Evolutionary conservation across 2,797 vertebrate species (phyloP), one percentile per base, ranked within the genome.

Genomic region (Cryptoblepharus egeriae): DNA sequence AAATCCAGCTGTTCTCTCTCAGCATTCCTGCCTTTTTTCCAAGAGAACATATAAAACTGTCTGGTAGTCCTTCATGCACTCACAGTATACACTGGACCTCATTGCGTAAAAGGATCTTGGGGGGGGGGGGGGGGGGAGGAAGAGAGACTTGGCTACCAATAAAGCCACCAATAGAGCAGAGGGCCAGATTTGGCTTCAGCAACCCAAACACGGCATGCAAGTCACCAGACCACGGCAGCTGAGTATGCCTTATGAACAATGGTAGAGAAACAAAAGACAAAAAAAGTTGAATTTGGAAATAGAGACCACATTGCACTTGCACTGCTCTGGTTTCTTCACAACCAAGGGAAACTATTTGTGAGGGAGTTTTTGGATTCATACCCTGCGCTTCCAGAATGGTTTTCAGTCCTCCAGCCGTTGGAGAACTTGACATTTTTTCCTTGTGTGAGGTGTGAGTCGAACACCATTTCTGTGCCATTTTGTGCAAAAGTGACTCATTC

Each of bases 291-390:
- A 18, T 20, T 10, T 65, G 63, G 49, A 52, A 52, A 65, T 35
- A 20, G 64, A 7, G 30, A n/a, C 45, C 63, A 35, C 18, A 26
- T 42, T 45, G 64, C 6, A 49, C 11, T 32, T 49, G 26, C 42
- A 32, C 22, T 18, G 13, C 1, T 16, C 30, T 12, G 4, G 15
- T 24, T 22, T 26, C 42, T 65, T 12, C 61, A 32, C 22, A 2
- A 5, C 32, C 22, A 24, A 77, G 42, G 9, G 28, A 32, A 35
- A 22, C 64, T 15, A 35, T 65, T 32, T 65, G 8, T 13, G 61
- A 64, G 63, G 61, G 61, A 65, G 42, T 35, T 30, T 30, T 77
- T 77, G 75, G 75, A 77, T 30, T 61, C 5, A 77, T 63, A 52
- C 4, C 20, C 8, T 28, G 42, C 32, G 63, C 45, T 30, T 55